phyloP scores from a whole-genome alignment of 2,888 invertebrate genomes.

The Margaritifera margaritifera region DNA sequence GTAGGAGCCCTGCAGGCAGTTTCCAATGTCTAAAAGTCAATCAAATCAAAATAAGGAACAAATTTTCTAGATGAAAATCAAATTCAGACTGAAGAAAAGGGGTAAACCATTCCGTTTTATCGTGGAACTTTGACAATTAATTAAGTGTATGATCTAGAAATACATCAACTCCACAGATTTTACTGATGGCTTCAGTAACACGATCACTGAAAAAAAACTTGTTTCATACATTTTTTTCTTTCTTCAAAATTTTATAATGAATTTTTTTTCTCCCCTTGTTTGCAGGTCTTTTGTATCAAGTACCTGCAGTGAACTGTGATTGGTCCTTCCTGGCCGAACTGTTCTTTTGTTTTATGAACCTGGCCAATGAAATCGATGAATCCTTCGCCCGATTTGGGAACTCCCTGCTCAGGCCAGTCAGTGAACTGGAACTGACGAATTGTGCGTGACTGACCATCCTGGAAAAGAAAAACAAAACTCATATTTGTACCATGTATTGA shows the following conservation, averaged over 20 bases:
- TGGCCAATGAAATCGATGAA: conserved; percentile 99
- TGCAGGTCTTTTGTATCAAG: not conserved
- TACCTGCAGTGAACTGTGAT: conserved; percentile 98
- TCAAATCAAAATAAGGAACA: no score
- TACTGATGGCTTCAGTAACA: no score
- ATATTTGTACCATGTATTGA: not conserved
- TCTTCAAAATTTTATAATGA: not conserved
- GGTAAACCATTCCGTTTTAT: no score
- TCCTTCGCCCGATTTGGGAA: conserved; percentile 97
- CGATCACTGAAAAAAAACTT: no score
- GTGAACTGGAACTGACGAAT: conserved; percentile 75
- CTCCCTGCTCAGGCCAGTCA: conserved; percentile 80
- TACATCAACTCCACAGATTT: no score
- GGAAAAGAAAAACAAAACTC: conserved; percentile 12
- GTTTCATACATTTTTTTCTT: no score
- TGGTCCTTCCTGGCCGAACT: conserved; percentile 99
- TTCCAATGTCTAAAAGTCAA: no score
- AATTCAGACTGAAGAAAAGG: no score
- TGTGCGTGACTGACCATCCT: conserved; percentile 91
- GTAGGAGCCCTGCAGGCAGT: no score
- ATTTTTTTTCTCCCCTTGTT: not conserved
- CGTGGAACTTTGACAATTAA: no score
- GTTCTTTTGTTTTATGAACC: conserved; percentile 99
- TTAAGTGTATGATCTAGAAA: no score
- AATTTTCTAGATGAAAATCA: no score